These are phyloP conservation scores for Drosophila asahinai DNA, from an alignment of 1,140 invertebrate genomes.

Conservation along the genomic window DNA sequence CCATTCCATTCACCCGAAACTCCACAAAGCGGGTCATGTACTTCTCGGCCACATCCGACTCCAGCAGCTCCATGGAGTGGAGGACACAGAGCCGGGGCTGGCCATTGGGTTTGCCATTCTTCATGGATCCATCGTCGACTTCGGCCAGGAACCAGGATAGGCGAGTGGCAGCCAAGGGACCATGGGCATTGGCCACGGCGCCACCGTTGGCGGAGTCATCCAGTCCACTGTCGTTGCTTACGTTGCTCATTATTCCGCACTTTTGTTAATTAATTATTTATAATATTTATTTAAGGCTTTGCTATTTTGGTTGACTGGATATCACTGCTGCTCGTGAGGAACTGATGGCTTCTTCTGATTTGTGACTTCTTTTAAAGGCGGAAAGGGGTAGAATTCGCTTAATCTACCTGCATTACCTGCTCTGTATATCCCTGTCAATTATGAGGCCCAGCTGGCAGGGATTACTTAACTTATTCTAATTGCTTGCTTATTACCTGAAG, in stretches of 20 bases:
- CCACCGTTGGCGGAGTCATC: conserved; percentile 56
- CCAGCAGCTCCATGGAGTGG: conserved; percentile 74
- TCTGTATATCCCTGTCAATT: neutral
- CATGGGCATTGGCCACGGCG: conserved; percentile 14
- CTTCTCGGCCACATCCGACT: conserved; percentile 63
- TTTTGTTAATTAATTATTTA: neutral
- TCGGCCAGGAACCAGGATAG: conserved; percentile 79
- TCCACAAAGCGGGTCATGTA: conserved; percentile 70
- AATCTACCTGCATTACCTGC: neutral
- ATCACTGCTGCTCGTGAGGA: conserved; percentile 2
- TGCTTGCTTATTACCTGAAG: conserved; percentile 40
- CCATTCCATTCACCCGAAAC: conserved; percentile 60
- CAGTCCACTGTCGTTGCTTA: conserved; percentile 62
- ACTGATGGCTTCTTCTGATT: conserved; percentile 35
- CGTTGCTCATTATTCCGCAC: conserved; percentile 49
- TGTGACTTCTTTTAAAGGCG: conserved; percentile 41
- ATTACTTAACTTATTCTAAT: conserved; percentile 29
- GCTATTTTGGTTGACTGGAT: neutral
- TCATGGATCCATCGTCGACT: conserved; percentile 63
- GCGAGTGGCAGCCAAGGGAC: conserved; percentile 46
- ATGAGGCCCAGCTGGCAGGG: neutral
- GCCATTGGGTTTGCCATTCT: conserved; percentile 44
- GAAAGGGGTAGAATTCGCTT: neutral
- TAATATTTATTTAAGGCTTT: neutral
- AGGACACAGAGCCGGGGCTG: conserved; percentile 50